These are phyloP conservation scores for Carpatolechia fugitivella DNA, from an alignment of 2,888 invertebrate genomes.

Conservation along the genomic window DNA sequence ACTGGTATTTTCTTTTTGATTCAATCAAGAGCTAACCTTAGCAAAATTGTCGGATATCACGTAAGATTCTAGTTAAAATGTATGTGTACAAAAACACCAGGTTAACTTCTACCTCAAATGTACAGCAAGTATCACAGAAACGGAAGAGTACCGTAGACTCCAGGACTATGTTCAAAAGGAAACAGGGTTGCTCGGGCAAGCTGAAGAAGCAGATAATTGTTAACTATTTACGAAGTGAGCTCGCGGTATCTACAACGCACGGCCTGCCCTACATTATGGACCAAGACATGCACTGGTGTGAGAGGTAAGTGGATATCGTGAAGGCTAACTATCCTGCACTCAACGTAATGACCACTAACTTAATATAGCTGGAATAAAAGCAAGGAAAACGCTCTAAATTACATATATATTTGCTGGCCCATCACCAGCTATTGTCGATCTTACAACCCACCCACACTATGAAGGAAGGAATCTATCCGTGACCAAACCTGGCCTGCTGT, in stretches of 20 bases:
- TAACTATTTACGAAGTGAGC: conserved; percentile 53
- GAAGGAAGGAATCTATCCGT: no score
- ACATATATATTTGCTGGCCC: no score
- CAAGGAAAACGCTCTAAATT: no score
- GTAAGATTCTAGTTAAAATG: neutral
- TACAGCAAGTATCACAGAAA: conserved; percentile 33
- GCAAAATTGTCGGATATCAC: neutral
- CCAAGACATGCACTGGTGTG: conserved; percentile 52
- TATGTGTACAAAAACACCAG: neutral
- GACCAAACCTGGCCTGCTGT: no score
- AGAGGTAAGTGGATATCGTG: conserved; percentile 50
- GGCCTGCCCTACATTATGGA: conserved; percentile 58
- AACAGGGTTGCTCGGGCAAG: conserved; percentile 44
- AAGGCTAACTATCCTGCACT: no score
- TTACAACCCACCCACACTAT: no score
- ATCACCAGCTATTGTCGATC: no score
- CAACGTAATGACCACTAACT: no score
- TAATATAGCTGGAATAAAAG: no score
- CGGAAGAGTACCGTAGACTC: conserved; percentile 24
- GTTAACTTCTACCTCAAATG: neutral
- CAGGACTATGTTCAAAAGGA: conserved; percentile 41
- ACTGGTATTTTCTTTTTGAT: no score
- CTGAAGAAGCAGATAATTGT: conserved; percentile 44
- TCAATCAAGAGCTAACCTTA: no score
- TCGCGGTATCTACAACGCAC: conserved; percentile 55